phyloP scores from a whole-genome alignment of 2,113 vertebrate species.

The Anthoscopus minutus region DNA sequence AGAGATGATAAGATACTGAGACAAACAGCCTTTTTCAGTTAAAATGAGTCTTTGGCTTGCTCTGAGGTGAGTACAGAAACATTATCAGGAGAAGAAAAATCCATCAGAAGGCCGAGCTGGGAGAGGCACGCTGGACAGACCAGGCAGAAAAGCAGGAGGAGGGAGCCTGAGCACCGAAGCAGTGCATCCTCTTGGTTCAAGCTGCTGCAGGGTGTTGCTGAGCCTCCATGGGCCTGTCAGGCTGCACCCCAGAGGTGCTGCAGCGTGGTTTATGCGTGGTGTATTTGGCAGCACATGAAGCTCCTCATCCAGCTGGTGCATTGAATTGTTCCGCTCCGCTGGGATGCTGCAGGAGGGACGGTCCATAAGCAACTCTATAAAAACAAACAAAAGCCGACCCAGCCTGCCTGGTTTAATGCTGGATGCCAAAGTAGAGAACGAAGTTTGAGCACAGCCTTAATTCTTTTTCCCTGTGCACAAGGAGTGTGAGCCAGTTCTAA shows the following conservation, averaged over 20 bases:
- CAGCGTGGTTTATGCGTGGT: not conserved
- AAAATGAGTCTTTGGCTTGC: not conserved
- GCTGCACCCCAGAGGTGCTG: conserved; percentile 21
- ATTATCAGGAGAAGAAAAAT: conserved; percentile 16
- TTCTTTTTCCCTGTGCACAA: not conserved
- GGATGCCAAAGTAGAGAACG: not conserved
- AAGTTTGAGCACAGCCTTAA: not conserved
- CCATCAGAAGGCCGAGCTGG: not conserved
- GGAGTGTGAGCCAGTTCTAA: conserved; percentile 22
- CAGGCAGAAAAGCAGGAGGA: not conserved
- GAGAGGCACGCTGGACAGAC: not conserved
- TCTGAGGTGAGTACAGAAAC: not conserved
- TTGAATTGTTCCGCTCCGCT: not conserved
- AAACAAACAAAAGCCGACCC: not conserved
- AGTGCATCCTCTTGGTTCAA: not conserved
- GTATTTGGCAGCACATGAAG: conserved; percentile 13
- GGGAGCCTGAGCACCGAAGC: not conserved
- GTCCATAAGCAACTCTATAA: not conserved
- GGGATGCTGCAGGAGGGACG: not conserved
- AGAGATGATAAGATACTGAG: not conserved
- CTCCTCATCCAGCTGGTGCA: not conserved
- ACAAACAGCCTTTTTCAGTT: not conserved
- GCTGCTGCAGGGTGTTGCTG: conserved; percentile 4
- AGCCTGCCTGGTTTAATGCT: not conserved
- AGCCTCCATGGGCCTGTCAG: not conserved